Percentiles rank a stretch among this genome's conserved stretches.
Evolutionary conservation across 2,797 vertebrate species (phyloP).

Genomic region (Todus mexicanus): DNA sequence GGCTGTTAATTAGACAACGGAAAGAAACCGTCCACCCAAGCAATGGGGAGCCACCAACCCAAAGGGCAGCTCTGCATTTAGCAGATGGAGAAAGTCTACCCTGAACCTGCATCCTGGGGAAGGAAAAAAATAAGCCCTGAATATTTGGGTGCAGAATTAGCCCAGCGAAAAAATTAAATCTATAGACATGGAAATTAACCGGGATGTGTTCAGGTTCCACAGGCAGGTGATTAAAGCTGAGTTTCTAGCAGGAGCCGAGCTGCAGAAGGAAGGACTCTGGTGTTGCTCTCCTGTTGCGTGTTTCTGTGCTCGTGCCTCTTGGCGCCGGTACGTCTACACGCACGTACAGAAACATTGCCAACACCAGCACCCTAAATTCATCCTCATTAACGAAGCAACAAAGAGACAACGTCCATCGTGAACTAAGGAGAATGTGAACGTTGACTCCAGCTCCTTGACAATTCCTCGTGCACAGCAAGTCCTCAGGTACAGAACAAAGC

Average conservation of each 20-base stretch:
- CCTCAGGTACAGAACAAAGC: neutral
- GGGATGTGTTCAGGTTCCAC: neutral
- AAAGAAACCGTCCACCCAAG: neutral
- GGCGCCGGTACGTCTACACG: neutral
- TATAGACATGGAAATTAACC: neutral
- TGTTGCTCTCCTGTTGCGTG: neutral
- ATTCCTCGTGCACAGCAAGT: neutral
- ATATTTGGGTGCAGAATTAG: neutral
- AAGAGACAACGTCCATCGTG: neutral
- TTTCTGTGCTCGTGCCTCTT: accelerated
- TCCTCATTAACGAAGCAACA: neutral
- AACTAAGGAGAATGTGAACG: neutral
- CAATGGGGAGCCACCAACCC: neutral
- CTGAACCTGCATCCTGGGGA: neutral
- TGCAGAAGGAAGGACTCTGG: neutral
- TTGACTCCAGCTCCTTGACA: neutral
- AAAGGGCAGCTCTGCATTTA: neutral
- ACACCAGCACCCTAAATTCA: neutral
- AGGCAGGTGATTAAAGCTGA: neutral
- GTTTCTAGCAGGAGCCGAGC: neutral
- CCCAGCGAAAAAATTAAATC: neutral
- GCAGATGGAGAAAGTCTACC: neutral
- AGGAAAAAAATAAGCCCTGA: neutral
- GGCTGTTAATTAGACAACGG: constrained; percentile 2
- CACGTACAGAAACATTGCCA: accelerated